phyloP scores from a whole-genome alignment of 1,140 invertebrate species.

The Amyelois transitella region DNA sequence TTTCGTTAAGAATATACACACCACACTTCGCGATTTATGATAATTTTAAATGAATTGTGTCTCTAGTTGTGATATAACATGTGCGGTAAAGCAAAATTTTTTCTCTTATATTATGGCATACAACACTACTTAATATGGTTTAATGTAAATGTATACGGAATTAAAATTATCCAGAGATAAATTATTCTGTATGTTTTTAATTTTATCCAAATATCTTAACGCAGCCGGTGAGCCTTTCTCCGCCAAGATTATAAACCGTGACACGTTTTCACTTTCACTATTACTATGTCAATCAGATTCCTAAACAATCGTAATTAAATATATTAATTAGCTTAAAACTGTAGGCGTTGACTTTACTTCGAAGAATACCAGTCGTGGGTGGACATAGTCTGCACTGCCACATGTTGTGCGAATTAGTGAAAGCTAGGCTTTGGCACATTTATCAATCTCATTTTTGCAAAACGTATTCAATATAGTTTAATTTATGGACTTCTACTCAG shows the following conservation, averaged over 20 bases:
- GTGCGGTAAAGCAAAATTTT: too few relatives aligned
- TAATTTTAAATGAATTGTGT: too few relatives aligned
- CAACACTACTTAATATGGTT: too few relatives aligned
- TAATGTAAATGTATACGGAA: not conserved
- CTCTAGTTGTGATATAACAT: too few relatives aligned
- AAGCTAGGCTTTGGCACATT: constrained; percentile 34
- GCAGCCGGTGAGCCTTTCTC: constrained; percentile 43
- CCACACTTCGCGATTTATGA: too few relatives aligned
- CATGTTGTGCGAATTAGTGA: constrained; percentile 27
- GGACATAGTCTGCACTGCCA: not conserved
- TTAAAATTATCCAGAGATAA: constrained; percentile 2
- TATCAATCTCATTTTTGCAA: constrained; percentile 34
- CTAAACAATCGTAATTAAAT: constrained; percentile 51
- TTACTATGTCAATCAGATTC: constrained; percentile 59
- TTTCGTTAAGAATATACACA: too few relatives aligned
- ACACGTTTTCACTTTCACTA: constrained; percentile 63
- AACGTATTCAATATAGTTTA: constrained; percentile 12
- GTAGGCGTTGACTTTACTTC: constrained; percentile 23
- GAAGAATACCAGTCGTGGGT: constrained; percentile 16
- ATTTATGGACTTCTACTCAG: too few relatives aligned
- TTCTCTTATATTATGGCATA: too few relatives aligned
- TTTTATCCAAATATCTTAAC: constrained; percentile 9
- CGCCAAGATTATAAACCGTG: constrained; percentile 58
- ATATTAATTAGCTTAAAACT: constrained; percentile 48
- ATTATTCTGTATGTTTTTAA: not conserved